Conservation (phyloP, 1,140 invertebrate species). For the Ceratina japonica region DNA sequence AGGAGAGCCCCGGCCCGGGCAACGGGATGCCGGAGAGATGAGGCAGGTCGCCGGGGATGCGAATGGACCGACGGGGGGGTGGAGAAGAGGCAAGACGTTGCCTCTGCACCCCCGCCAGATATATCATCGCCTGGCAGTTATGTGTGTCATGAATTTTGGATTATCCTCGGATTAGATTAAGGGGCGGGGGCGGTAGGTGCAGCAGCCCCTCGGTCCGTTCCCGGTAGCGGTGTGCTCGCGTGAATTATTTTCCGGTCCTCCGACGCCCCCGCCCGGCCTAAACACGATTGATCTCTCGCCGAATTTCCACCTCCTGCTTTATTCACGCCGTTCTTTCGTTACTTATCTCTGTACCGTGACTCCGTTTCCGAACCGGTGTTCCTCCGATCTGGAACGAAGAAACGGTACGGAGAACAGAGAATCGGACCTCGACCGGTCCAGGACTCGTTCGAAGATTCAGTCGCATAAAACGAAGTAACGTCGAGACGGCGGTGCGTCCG, state of each 20-base stretch:
- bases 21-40: slow-evolving; percentile 18
- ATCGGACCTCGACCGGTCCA: no score
- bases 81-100: slow-evolving; percentile 49
- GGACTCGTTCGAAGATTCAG: no score
- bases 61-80: slow-evolving; percentile 17
- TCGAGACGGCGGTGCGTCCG: neutral
- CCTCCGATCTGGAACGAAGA: no score
- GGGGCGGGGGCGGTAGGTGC: slow-evolving; percentile 60
- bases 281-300: neutral
- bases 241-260: slow-evolving; percentile 40
- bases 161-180: slow-evolving; percentile 78
- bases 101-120: slow-evolving; percentile 72
- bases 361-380: no score
- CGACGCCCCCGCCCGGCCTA: neutral
- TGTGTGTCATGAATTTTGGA: slow-evolving; percentile 79
- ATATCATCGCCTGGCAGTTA: slow-evolving; percentile 79
- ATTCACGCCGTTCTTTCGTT: no score
- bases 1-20: neutral
- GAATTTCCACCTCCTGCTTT: no score
- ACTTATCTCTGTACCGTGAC: no score
- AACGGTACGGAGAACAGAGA: no score
- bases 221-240: slow-evolving; percentile 15
- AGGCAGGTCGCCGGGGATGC: neutral
- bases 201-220: slow-evolving; percentile 57
- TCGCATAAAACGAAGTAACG: no score